A percentile compares a stretch with the other conserved stretches of the same genome.
These are phyloP conservation scores for Phenacoccus solenopsis DNA, from an alignment of 1,140 invertebrate species.

Conservation along the genomic window DNA sequence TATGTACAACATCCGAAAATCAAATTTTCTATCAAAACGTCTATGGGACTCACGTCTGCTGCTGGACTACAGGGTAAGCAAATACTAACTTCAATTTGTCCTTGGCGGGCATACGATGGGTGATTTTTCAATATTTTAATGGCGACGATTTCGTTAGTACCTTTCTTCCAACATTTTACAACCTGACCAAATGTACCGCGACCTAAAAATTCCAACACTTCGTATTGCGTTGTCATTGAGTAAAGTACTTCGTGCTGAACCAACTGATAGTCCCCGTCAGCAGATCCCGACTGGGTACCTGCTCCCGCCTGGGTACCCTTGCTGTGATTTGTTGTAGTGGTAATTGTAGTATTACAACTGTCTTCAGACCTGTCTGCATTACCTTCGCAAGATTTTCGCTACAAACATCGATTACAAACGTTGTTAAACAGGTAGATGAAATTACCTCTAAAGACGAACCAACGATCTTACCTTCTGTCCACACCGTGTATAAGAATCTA, in stretches of 20 bases:
- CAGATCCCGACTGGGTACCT: conserved; percentile 39
- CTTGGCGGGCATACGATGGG: conserved; percentile 97
- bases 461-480: conserved; percentile 45
- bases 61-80: not conserved
- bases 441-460: not conserved
- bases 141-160: conserved; percentile 98
- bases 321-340: conserved; percentile 65
- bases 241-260: conserved; percentile 95
- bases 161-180: conserved; percentile 99
- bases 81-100: conserved; percentile 86
- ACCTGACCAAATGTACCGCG: conserved; percentile 98
- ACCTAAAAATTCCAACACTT: conserved; percentile 96
- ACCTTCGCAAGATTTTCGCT: conserved; percentile 49
- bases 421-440: not conserved
- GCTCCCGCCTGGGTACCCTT: conserved; percentile 35
- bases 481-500: conserved; percentile 56
- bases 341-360: conserved; percentile 29
- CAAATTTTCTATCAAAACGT: not conserved
- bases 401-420: conserved; percentile 22
- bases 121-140: conserved; percentile 99
- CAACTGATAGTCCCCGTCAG: conserved; percentile 94
- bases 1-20: too few species aligned
- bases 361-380: conserved; percentile 36
- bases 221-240: conserved; percentile 83
- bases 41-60: conserved; percentile 7